Evolutionary conservation across 2,888 invertebrate genomes (phyloP).

Genomic region (Archaeoteleia sp.): DNA sequence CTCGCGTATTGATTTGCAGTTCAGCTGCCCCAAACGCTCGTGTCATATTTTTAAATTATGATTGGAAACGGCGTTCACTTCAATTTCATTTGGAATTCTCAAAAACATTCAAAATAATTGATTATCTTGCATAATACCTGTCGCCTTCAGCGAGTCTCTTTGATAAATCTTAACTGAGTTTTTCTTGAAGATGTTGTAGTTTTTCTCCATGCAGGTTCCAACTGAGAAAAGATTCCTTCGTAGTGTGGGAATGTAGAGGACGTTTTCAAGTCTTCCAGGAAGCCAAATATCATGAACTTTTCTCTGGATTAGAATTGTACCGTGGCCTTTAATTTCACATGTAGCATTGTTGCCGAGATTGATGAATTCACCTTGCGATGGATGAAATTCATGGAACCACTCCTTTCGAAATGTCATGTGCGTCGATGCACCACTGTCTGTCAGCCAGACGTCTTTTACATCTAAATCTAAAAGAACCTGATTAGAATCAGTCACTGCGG

Average conservation of each 20-base stretch:
- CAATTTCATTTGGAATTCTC: background rate
- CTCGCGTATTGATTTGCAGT: background rate
- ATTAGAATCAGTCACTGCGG: background rate
- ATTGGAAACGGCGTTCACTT: background rate
- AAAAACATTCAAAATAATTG: background rate
- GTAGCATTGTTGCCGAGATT: slow-evolving; percentile 9
- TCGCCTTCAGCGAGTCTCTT: too few relatives aligned
- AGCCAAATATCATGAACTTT: slow-evolving; percentile 3
- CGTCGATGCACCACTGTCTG: slow-evolving; percentile 55
- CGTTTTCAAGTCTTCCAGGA: slow-evolving; percentile 12
- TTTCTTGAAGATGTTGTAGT: too few relatives aligned
- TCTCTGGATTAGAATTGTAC: slow-evolving; percentile 11
- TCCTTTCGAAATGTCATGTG: slow-evolving; percentile 54
- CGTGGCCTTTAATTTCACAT: background rate
- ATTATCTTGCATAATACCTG: background rate
- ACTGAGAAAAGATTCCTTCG: slow-evolving; percentile 42
- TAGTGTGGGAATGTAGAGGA: slow-evolving; percentile 14
- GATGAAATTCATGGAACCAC: slow-evolving; percentile 41
- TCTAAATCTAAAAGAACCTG: slow-evolving; percentile 8
- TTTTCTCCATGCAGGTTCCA: slow-evolving; percentile 17
- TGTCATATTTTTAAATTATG: slow-evolving; percentile 36
- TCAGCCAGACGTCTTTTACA: slow-evolving; percentile 48
- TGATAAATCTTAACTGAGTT: too few relatives aligned
- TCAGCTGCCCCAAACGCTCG: slow-evolving; percentile 48
- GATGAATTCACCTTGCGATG: background rate